Evolutionary conservation across 2,888 invertebrate species (phyloP).

Genomic region (Blastobasis adustella): DNA sequence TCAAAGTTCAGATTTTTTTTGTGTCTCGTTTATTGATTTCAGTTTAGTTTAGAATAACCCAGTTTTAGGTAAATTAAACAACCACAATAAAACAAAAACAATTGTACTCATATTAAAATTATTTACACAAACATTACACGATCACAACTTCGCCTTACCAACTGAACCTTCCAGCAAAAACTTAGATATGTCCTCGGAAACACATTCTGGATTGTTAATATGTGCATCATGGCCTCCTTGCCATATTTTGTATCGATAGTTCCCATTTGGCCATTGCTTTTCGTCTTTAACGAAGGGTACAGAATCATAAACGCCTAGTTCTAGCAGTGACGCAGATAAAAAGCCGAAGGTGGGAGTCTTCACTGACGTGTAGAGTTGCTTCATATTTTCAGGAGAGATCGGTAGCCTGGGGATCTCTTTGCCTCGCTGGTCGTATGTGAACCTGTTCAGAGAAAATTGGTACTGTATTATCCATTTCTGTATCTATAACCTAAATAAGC

Average conservation of each 20-base stretch:
- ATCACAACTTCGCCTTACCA: conserved; percentile 9
- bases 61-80: too few relatives aligned
- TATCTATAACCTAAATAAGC: too few relatives aligned
- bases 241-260: conserved; percentile 45
- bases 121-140: not conserved
- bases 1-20: too few relatives aligned
- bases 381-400: conserved; percentile 27
- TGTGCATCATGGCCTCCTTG: conserved; percentile 77
- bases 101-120: too few relatives aligned
- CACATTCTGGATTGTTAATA: conserved; percentile 64
- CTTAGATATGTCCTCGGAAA: conserved; percentile 53
- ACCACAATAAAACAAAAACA: too few relatives aligned
- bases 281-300: conserved; percentile 37
- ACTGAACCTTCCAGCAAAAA: conserved; percentile 32
- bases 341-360: conserved; percentile 39
- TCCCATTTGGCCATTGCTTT: conserved; percentile 36
- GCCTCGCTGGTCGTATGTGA: conserved; percentile 52
- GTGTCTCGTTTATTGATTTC: too few relatives aligned
- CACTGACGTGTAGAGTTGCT: conserved; percentile 29
- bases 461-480: too few relatives aligned
- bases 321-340: conserved; percentile 26
- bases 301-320: conserved; percentile 21
- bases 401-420: conserved; percentile 38
- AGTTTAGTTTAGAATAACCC: too few relatives aligned
- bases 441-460: conserved; percentile 19